These are phyloP conservation scores for Rhodeus uyekii DNA, from an alignment of 2,797 vertebrate genomes.

Conservation along the genomic window DNA sequence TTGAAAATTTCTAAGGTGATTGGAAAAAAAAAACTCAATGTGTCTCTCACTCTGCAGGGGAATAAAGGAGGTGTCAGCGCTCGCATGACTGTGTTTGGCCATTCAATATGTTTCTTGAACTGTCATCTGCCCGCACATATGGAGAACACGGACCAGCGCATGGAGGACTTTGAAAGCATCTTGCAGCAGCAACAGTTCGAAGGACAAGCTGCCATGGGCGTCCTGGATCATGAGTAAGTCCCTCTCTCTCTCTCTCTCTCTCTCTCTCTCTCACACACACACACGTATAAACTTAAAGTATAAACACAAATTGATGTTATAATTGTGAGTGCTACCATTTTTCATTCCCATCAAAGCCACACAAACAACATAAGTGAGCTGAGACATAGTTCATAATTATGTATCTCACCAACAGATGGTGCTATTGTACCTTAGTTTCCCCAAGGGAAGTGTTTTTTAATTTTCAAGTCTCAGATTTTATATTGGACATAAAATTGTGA, in stretches of 20 bases:
- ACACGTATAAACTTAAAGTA: neutral
- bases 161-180: constrained; percentile 96
- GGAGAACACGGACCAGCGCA: constrained; percentile 95
- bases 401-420: constrained; percentile 2
- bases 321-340: neutral
- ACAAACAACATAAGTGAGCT: neutral
- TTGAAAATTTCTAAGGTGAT: neutral
- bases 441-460: neutral
- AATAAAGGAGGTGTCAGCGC: constrained; percentile 96
- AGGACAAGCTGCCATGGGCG: constrained; percentile 82
- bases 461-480: neutral
- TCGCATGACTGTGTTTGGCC: constrained; percentile 88
- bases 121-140: constrained; percentile 98
- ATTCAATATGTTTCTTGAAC: constrained; percentile 96
- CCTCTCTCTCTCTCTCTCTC: no score
- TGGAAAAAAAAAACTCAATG: no score
- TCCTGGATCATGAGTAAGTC: constrained; percentile 93
- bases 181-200: constrained; percentile 97
- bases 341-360: neutral
- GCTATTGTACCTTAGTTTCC: neutral
- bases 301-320: neutral
- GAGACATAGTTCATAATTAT: neutral
- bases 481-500: neutral
- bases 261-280: neutral
- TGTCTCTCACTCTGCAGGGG: constrained; percentile 74